These are phyloP conservation scores for Dasyurus viverrinus DNA, from an alignment of 2,113 vertebrate species.

Conservation along the genomic window DNA sequence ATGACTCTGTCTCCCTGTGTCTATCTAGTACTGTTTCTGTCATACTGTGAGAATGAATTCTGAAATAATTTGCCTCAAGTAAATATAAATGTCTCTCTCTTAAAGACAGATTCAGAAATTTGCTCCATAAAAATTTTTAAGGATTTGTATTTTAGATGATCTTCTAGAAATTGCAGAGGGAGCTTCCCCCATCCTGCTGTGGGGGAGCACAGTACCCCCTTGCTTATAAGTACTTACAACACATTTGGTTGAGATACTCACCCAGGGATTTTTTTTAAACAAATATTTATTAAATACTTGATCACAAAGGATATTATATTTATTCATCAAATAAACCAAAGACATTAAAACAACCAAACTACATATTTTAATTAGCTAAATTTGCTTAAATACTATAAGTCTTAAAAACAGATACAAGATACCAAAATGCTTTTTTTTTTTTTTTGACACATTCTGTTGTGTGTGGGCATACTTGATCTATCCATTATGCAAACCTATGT, in stretches of 20 bases:
- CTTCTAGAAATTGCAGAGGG: not conserved
- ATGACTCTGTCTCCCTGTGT: not conserved
- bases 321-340: not conserved
- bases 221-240: not conserved
- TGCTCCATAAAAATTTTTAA: slow-evolving; percentile 34
- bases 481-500: not conserved
- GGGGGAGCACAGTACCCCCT: not conserved
- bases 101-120: not conserved
- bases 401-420: not conserved
- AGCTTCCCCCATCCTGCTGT: slow-evolving; percentile 28
- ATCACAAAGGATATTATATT: not conserved
- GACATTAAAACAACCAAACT: not conserved
- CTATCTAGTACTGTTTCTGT: slow-evolving; percentile 14
- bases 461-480: not conserved
- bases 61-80: not conserved
- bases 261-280: not conserved
- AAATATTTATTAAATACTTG: not conserved
- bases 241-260: not conserved
- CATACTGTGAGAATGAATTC: slow-evolving; percentile 19
- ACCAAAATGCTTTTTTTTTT: no score
- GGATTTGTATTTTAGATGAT: slow-evolving; percentile 50
- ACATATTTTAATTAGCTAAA: not conserved
- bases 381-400: not conserved
- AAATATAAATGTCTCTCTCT: slow-evolving; percentile 17
- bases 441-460: not conserved